Percentiles rank a stretch among this genome's conserved stretches.
Conservation (phyloP, 37 sponge, comb jelly and placozoan genomes). For the Aplysina aerophoba region DNA sequence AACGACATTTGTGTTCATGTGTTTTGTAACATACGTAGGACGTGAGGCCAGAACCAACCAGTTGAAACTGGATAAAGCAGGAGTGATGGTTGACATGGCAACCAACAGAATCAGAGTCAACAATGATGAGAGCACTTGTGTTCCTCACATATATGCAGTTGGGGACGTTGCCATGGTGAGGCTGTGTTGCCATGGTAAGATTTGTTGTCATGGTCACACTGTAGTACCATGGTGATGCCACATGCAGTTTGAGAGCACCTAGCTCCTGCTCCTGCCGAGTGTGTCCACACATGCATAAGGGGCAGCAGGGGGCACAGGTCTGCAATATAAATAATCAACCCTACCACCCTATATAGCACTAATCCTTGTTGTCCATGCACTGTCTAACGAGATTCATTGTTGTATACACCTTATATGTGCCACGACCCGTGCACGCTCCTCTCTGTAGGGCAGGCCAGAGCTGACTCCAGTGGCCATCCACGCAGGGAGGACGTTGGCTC, state of each 20-base stretch:
- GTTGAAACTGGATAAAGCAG: constrained; percentile 61
- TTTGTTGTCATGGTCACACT: too few species aligned
- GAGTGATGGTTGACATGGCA: constrained; percentile 55
- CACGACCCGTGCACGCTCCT: too few species aligned
- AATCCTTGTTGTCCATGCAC: neutral
- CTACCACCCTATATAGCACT: neutral
- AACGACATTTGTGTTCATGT: too few species aligned
- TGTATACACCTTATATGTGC: neutral
- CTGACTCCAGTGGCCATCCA: constrained; percentile 90
- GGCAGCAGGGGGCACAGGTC: too few species aligned
- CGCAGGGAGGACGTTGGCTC: constrained; percentile 83
- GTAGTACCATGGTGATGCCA: neutral
- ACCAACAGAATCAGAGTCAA: constrained; percentile 41
- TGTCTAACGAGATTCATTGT: neutral
- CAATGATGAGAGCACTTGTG: constrained; percentile 58
- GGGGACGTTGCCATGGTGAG: constrained; percentile 79
- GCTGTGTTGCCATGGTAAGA: neutral
- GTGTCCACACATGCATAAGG: too few species aligned
- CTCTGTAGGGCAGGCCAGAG: constrained; percentile 73
- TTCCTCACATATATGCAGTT: constrained; percentile 80
- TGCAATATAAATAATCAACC: neutral
- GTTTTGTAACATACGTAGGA: too few species aligned
- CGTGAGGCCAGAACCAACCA: constrained; percentile 55
- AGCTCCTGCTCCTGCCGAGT: too few species aligned
- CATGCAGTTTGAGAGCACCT: neutral